Evolutionary conservation across 2,797 vertebrate genomes (phyloP).

Genomic region (Phyllotis vaccarum): DNA sequence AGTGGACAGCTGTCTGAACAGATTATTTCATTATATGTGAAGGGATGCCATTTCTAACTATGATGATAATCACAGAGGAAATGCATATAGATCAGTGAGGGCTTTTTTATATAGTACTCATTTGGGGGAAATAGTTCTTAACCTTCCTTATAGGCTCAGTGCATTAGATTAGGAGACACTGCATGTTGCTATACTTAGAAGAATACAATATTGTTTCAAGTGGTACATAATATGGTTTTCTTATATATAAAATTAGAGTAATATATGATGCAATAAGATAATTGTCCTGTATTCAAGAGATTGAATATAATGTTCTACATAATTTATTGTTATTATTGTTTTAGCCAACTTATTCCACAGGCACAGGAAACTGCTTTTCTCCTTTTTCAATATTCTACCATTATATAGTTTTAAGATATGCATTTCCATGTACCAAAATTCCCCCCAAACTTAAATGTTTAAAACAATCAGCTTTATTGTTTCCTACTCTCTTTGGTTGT

Average conservation of each 20-base stretch:
- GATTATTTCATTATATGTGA: constrained; percentile 73
- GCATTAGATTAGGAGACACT: constrained; percentile 47
- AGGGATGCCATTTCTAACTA: constrained; percentile 72
- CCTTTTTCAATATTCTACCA: not conserved
- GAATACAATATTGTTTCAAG: constrained; percentile 39
- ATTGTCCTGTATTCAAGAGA: not conserved
- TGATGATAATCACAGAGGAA: constrained; percentile 75
- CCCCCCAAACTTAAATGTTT: not conserved
- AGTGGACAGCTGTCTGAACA: constrained; percentile 75
- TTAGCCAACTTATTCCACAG: not conserved
- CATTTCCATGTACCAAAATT: not conserved
- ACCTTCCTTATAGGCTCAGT: constrained; percentile 51
- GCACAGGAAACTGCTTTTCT: not conserved
- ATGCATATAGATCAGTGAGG: constrained; percentile 68
- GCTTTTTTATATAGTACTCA: constrained; percentile 54
- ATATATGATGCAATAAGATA: not conserved
- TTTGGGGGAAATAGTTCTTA: constrained; percentile 61
- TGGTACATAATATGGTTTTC: not conserved
- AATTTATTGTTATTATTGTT: not conserved
- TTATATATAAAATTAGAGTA: constrained; percentile 1
- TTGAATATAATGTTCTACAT: not conserved
- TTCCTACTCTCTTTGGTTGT: not conserved
- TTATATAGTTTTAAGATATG: not conserved
- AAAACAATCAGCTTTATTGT: not conserved
- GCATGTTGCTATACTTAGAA: constrained; percentile 26